Percentiles rank a stretch among this genome's conserved stretches.
Evolutionary conservation across 2,113 vertebrate species (phyloP).

Genomic region (Calonectris borealis): DNA sequence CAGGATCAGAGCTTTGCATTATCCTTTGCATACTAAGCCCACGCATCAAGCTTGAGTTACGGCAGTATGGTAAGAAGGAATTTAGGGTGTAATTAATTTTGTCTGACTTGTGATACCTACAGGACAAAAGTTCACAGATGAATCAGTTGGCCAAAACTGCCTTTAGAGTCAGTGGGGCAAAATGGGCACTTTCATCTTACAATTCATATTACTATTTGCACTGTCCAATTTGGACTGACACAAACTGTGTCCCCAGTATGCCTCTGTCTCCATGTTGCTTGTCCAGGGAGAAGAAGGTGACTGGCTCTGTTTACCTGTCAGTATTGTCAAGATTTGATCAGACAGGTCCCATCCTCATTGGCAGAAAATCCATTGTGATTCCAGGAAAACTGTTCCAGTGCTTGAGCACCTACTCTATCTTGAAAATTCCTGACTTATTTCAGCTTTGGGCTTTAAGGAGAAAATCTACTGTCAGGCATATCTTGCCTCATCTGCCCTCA

Average conservation of each 20-base stretch:
- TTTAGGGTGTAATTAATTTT: background rate
- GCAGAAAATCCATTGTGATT: background rate
- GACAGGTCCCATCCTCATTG: background rate
- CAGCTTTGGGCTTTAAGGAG: background rate
- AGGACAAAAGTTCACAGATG: background rate
- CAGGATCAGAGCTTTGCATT: background rate
- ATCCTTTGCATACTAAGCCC: background rate
- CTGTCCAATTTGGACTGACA: background rate
- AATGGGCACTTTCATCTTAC: background rate
- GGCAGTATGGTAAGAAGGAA: background rate
- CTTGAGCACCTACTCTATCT: background rate
- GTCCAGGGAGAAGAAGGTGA: background rate
- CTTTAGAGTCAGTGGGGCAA: background rate
- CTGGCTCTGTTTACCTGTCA: background rate
- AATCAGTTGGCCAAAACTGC: background rate
- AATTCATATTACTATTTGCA: background rate
- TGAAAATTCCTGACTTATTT: background rate
- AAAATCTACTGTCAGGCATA: background rate
- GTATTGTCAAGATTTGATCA: background rate
- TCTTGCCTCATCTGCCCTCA: background rate
- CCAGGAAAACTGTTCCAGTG: background rate
- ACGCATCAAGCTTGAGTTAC: background rate
- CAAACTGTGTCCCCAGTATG: background rate
- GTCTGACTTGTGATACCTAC: background rate
- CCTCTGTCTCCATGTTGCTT: background rate